Evolutionary conservation across 2,113 vertebrate species (phyloP).

Genomic region (Lampris incognitus): DNA sequence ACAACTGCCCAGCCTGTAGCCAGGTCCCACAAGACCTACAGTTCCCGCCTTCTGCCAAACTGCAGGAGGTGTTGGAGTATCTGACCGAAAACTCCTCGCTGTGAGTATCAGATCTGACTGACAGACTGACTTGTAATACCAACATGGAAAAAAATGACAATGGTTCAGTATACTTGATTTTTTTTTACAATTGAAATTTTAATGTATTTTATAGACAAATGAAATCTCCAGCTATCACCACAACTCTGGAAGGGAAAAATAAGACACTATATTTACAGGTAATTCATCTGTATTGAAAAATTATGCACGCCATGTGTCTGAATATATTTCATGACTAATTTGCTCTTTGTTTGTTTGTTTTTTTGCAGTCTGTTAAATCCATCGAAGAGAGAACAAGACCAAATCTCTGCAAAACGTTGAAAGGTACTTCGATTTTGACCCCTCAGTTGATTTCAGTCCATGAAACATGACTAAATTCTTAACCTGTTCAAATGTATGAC

Average conservation of each 20-base stretch:
- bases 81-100: constrained; percentile 92
- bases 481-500: not conserved
- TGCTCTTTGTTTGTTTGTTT: not conserved
- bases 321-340: not conserved
- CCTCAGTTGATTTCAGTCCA: not conserved
- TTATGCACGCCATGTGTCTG: not conserved
- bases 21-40: constrained; percentile 95
- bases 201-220: constrained; percentile 88
- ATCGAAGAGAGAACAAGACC: constrained; percentile 95
- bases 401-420: constrained; percentile 96
- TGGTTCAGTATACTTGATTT: too few relatives aligned
- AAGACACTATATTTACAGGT: constrained; percentile 98
- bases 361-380: constrained; percentile 83
- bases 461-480: not conserved
- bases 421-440: constrained; percentile 80
- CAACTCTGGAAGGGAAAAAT: constrained; percentile 95
- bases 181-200: not conserved
- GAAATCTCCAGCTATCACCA: constrained; percentile 98
- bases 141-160: not conserved
- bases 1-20: constrained; percentile 93
- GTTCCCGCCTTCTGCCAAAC: constrained; percentile 93
- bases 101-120: constrained; percentile 82
- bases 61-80: constrained; percentile 96
- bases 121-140: not conserved
- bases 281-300: constrained; percentile 31